phyloP scores from a whole-genome alignment of 2,113 vertebrate species.

The human (Homo sapiens) region DNA sequence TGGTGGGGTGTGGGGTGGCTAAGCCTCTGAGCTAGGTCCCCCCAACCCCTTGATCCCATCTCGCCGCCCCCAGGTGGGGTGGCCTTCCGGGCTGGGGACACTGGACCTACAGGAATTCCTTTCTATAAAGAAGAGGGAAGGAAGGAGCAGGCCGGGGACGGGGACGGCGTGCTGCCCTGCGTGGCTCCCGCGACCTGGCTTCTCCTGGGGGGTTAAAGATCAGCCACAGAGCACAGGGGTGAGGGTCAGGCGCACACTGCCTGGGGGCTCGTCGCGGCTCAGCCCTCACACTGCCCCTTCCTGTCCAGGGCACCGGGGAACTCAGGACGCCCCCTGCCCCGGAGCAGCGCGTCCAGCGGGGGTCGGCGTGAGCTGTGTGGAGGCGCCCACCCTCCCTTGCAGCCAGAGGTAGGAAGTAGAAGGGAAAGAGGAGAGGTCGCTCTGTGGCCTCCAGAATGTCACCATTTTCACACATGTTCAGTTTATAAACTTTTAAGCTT shows the following conservation, averaged over 20 bases:
- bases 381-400: too few relatives aligned
- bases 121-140: background rate
- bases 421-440: too few relatives aligned
- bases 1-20: background rate
- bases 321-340: background rate
- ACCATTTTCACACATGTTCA: background rate
- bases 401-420: too few relatives aligned
- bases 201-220: background rate
- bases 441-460: background rate
- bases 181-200: background rate
- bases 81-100: rapidly evolving
- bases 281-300: background rate
- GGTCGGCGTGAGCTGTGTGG: rapidly evolving
- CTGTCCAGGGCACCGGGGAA: rapidly evolving
- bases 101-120: background rate
- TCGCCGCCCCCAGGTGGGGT: background rate
- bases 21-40: background rate
- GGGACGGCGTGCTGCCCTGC: background rate
- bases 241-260: background rate
- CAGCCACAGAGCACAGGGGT: background rate
- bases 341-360: rapidly evolving
- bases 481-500: too few relatives aligned
- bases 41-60: background rate
- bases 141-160: background rate
- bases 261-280: background rate